Evolutionary conservation across 2,888 invertebrate genomes (phyloP), one percentile per base, ranked within the genome.

Genomic region (Callyntrura sp.): DNA sequence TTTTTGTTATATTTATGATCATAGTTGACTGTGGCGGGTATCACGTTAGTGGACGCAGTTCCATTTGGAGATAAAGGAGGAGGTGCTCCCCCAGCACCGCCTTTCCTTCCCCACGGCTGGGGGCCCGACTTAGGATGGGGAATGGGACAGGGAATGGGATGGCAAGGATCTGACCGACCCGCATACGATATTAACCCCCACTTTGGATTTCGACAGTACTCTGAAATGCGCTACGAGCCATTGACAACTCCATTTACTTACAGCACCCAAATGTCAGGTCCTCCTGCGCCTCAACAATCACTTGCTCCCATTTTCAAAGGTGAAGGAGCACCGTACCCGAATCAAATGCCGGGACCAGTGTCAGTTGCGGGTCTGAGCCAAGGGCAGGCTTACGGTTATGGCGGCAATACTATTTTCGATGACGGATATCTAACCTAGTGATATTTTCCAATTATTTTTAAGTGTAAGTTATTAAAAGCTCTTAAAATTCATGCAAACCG

Each of bases 131-230:
- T 79, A 35, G 79, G 79, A 5, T 20, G 20, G 8, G 73, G 79
- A 51, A 73, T 70, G 84, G 84, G 84, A 35, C 60, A 48, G 60
- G 84, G 73, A 43, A 35, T 35, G 35, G 35, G 35, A 6, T 35
- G 35, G 35, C 35, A 35, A 35, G 35, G 35, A 6, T 35, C 35
- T 2, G 89, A 86, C 14, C 60, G 57, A 25, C 87, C 87, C 2
- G 82, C 78, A 0, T 92, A 88, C 83, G 91, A 92, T 43, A 88
- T 91, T 70, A 91, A 91, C 88, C 92, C 91, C n/a, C 85, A 87
- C 57, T 93, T 93, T 79, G 93, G 93, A 81, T 93, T 93, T 79
- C 57, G 93, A 14, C 92, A 91, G 60, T 93, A 93, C 57, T 90
- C 91, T 55, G 93, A 93, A 76, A 90, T 93, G 43, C 81, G 93